Evolutionary conservation across 1,140 invertebrate species (phyloP).

Genomic region (Nymphalis io): DNA sequence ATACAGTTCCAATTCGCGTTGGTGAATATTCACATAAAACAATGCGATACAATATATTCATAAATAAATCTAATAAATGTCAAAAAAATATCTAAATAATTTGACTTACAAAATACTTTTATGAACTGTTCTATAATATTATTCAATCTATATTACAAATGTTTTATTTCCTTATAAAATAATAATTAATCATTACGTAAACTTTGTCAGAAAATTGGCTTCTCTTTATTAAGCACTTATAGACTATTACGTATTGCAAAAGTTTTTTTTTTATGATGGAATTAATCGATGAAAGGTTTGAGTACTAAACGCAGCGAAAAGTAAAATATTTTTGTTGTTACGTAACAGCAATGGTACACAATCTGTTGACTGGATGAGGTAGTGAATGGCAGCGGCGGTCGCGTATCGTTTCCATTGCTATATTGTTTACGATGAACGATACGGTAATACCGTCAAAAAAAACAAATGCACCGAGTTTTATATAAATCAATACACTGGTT

Average conservation of each 20-base stretch:
- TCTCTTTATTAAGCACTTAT: neutral
- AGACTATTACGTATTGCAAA: slow-evolving; percentile 5
- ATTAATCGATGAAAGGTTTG: slow-evolving; percentile 39
- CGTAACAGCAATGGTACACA: slow-evolving; percentile 52
- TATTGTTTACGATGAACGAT: neutral
- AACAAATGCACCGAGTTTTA: no score
- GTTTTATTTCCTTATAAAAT: neutral
- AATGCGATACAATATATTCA: no score
- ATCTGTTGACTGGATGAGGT: slow-evolving; percentile 46
- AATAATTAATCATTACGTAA: slow-evolving; percentile 8
- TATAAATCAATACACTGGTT: no score
- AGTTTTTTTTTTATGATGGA: slow-evolving; percentile 20
- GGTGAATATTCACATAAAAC: no score
- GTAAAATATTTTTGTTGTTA: slow-evolving; percentile 62
- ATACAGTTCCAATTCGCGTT: no score
- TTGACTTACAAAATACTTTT: no score
- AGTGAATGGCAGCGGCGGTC: slow-evolving; percentile 58
- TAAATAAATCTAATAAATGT: no score
- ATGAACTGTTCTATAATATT: no score
- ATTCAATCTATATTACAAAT: neutral
- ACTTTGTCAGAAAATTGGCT: neutral
- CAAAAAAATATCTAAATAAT: no score
- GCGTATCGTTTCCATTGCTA: slow-evolving; percentile 43
- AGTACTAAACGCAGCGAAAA: slow-evolving; percentile 42
- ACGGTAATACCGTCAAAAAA: neutral